Conservation (phyloP, 2,113 vertebrate genomes). For the Pachycephala philippinensis region DNA sequence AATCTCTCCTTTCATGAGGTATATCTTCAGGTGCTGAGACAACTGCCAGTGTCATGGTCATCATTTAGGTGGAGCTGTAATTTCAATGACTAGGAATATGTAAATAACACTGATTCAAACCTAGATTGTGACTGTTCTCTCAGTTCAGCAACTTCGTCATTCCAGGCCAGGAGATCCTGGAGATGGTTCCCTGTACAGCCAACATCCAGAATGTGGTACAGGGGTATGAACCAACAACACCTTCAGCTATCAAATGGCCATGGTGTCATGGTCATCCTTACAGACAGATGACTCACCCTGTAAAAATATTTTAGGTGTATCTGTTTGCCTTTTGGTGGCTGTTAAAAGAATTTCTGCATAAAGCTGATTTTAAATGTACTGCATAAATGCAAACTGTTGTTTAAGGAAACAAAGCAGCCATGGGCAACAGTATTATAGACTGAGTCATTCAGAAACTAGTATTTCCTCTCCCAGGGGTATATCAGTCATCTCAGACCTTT, state of each 20-base stretch:
- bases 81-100: neutral
- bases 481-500: neutral
- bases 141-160: neutral
- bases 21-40: neutral
- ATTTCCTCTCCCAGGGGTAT: neutral
- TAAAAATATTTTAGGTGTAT: neutral
- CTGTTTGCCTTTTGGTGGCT: neutral
- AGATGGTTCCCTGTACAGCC: neutral
- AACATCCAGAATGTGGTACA: neutral
- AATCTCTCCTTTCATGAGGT: neutral
- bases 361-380: neutral
- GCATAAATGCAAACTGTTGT: neutral
- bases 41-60: neutral
- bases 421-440: neutral
- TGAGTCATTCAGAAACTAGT: neutral
- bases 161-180: neutral
- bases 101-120: neutral
- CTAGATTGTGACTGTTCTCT: neutral
- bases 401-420: neutral
- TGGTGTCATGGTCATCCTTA: neutral
- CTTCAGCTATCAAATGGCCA: neutral
- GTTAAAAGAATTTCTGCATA: neutral
- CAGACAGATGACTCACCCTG: neutral
- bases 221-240: neutral
- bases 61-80: neutral